Conservation (phyloP, 2,888 invertebrate genomes). For the Philopedon plagiatum region DNA sequence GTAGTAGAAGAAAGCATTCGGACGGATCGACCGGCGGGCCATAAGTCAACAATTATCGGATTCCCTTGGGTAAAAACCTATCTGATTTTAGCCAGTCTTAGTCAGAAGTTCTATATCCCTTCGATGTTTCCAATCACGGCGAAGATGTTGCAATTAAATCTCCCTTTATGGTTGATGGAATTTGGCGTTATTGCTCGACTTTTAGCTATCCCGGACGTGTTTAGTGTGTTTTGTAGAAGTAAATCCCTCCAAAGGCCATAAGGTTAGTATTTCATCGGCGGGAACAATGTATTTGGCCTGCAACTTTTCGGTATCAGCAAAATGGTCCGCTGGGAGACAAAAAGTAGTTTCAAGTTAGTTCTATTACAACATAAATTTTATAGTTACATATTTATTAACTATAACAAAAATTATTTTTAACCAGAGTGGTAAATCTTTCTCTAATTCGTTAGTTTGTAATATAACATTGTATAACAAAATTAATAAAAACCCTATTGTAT, state of each 20-base stretch:
- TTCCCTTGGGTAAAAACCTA: conserved; percentile 51
- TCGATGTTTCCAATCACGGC: conserved; percentile 64
- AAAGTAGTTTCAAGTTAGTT: not conserved
- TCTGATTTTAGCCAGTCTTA: conserved; percentile 51
- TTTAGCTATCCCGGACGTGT: conserved; percentile 51
- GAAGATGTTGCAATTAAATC: conserved; percentile 67
- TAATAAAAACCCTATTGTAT: no score
- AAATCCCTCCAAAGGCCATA: conserved; percentile 49
- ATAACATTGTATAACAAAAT: no score
- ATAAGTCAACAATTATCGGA: conserved; percentile 54
- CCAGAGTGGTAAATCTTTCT: no score
- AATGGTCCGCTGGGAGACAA: conserved; percentile 30
- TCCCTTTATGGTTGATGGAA: conserved; percentile 67
- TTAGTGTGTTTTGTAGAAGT: conserved; percentile 48
- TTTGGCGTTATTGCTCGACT: conserved; percentile 61
- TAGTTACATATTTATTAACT: no score
- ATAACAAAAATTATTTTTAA: no score
- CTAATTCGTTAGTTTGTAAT: no score
- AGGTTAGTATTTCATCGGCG: conserved; percentile 50
- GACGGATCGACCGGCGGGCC: conserved; percentile 34
- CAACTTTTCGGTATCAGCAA: conserved; percentile 43
- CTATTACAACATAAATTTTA: no score
- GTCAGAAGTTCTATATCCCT: conserved; percentile 50
- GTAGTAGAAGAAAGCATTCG: conserved; percentile 39
- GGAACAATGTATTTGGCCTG: conserved; percentile 48